These are phyloP conservation scores for Lacerta bilineata DNA, from an alignment of 2,797 vertebrate genomes.

Conservation along the genomic window DNA sequence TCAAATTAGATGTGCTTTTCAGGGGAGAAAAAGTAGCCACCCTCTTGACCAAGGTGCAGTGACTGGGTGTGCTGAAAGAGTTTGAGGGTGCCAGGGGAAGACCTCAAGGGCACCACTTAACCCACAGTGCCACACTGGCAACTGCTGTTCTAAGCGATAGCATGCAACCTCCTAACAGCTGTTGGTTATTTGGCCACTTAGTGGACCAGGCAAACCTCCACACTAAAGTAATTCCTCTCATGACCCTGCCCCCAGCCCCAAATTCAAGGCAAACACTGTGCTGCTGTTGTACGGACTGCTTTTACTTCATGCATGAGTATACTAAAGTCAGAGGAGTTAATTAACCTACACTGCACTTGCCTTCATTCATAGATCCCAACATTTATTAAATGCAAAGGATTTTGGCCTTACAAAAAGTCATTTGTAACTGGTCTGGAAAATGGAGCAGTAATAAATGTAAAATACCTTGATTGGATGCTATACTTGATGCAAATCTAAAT, in stretches of 20 bases:
- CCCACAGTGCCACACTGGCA: too few relatives aligned
- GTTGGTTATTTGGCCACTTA: background rate
- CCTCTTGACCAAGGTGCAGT: too few relatives aligned
- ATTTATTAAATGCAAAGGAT: background rate
- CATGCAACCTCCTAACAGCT: background rate
- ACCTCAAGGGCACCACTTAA: too few relatives aligned
- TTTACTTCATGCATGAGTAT: background rate
- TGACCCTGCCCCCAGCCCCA: background rate
- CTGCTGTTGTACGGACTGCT: constrained; percentile 3
- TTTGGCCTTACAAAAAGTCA: background rate
- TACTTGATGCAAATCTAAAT: background rate
- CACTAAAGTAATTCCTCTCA: background rate
- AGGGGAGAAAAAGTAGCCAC: too few relatives aligned
- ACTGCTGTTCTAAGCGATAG: constrained; percentile 14
- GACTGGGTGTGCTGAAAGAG: too few relatives aligned
- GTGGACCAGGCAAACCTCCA: background rate
- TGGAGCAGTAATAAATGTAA: constrained; percentile 19
- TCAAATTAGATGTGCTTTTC: too few relatives aligned
- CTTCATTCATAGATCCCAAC: background rate
- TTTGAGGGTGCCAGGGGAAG: too few relatives aligned
- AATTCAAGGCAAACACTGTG: background rate
- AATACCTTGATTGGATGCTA: background rate
- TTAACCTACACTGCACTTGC: background rate
- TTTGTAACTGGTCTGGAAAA: constrained; percentile 30
- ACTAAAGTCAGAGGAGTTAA: background rate